Conservation (phyloP, 1,140 invertebrate genomes). For the Ceratoteleas bidentatus region DNA sequence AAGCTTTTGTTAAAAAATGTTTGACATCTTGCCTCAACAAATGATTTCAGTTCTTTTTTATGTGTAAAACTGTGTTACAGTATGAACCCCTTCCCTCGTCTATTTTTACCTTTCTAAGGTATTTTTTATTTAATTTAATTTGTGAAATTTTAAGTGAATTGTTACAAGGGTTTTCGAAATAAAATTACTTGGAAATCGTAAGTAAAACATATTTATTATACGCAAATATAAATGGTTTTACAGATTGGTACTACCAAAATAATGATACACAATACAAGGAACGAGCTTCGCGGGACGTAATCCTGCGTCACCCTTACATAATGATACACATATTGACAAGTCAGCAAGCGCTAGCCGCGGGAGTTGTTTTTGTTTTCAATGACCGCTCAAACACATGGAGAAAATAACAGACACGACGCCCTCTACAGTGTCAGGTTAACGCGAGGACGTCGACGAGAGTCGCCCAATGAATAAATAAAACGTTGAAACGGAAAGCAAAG, state of each 20-base stretch:
- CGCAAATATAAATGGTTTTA: slow-evolving; percentile 81
- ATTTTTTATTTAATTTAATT: no score
- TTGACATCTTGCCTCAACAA: no score
- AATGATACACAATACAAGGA: slow-evolving; percentile 77
- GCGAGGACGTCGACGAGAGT: not conserved
- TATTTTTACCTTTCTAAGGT: no score
- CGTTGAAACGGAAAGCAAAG: slow-evolving; percentile 1
- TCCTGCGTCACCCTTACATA: slow-evolving; percentile 49
- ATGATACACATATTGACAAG: slow-evolving; percentile 53
- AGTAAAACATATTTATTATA: slow-evolving; percentile 81
- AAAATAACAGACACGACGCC: slow-evolving; percentile 54
- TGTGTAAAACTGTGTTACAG: no score
- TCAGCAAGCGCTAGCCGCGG: slow-evolving; percentile 30
- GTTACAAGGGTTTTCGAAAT: no score
- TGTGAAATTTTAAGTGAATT: no score
- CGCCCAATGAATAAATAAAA: not conserved
- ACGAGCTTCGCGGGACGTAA: slow-evolving; percentile 66
- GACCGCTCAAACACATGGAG: slow-evolving; percentile 63
- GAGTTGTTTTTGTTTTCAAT: slow-evolving; percentile 56
- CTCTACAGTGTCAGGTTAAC: not conserved
- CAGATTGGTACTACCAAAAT: slow-evolving; percentile 78
- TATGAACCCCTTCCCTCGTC: no score
- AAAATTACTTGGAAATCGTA: slow-evolving; percentile 62
- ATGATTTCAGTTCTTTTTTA: no score
- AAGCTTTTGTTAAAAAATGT: no score